These are phyloP conservation scores for Chelonoidis abingdonii DNA, from an alignment of 2,113 vertebrate species.

Conservation along the genomic window DNA sequence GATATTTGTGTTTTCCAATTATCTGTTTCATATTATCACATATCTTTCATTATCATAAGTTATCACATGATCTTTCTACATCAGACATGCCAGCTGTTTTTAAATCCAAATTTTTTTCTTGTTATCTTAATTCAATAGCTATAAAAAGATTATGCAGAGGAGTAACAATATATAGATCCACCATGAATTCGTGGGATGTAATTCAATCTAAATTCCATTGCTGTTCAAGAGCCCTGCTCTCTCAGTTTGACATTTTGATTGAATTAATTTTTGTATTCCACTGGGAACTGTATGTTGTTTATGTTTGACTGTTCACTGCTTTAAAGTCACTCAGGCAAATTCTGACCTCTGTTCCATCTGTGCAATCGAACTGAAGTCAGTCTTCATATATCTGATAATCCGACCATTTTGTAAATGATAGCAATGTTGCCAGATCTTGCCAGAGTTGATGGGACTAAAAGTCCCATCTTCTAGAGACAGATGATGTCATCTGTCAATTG, in stretches of 20 bases:
- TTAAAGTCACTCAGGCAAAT: neutral
- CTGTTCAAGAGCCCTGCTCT: neutral
- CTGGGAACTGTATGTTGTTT: neutral
- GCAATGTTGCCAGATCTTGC: neutral
- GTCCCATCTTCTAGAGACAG: neutral
- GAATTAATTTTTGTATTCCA: neutral
- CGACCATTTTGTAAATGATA: neutral
- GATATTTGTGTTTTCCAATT: neutral
- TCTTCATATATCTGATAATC: neutral
- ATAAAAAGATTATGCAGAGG: slow-evolving; percentile 32
- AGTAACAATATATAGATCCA: slow-evolving; percentile 41
- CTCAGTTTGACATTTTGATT: accelerated
- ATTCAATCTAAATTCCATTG: slow-evolving; percentile 11
- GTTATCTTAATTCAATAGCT: slow-evolving; percentile 63
- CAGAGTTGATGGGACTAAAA: neutral
- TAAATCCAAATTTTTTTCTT: slow-evolving; percentile 46
- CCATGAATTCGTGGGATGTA: slow-evolving; percentile 41
- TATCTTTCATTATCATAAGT: neutral
- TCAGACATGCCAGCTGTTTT: slow-evolving; percentile 24
- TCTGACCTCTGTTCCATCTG: neutral
- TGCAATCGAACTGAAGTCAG: neutral
- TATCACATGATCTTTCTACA: slow-evolving; percentile 57
- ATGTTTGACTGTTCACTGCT: neutral
- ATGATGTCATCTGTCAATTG: no score
- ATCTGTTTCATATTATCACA: slow-evolving; percentile 28